Evolutionary conservation across 2,797 vertebrate species (phyloP).

Genomic region (Gastrophryne carolinensis): DNA sequence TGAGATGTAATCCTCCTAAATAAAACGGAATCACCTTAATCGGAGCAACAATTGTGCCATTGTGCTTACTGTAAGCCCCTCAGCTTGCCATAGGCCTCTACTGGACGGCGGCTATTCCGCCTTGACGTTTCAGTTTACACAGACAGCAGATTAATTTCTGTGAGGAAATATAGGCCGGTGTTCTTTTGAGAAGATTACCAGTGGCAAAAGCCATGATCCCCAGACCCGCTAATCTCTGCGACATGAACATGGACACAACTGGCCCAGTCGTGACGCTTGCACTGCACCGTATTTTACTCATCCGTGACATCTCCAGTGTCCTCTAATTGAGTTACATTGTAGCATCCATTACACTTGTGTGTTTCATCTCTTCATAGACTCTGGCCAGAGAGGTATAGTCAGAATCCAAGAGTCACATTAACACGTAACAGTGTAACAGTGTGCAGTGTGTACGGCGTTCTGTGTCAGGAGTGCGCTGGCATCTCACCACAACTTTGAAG

Average conservation of each 20-base stretch:
- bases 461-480: slow-evolving; percentile 24
- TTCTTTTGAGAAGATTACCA: slow-evolving; percentile 34
- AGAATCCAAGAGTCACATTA: background rate
- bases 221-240: slow-evolving; percentile 25
- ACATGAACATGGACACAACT: slow-evolving; percentile 7
- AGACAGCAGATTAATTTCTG: background rate
- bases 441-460: background rate
- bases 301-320: background rate
- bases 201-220: slow-evolving; percentile 32
- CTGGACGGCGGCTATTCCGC: background rate
- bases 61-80: background rate
- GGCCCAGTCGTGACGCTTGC: too few relatives aligned
- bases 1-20: background rate
- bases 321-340: slow-evolving; percentile 6
- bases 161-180: background rate
- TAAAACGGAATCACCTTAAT: slow-evolving; percentile 19
- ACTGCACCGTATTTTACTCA: background rate
- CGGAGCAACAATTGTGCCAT: slow-evolving; percentile 12
- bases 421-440: background rate
- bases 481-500: slow-evolving; percentile 21
- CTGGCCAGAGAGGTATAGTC: too few relatives aligned
- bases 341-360: slow-evolving; percentile 3
- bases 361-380: too few relatives aligned
- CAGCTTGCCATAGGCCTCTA: background rate
- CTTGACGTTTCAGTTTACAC: slow-evolving; percentile 12